phyloP scores from a whole-genome alignment of 2,888 invertebrate genomes.

The Trichogramma dendrolimi region DNA sequence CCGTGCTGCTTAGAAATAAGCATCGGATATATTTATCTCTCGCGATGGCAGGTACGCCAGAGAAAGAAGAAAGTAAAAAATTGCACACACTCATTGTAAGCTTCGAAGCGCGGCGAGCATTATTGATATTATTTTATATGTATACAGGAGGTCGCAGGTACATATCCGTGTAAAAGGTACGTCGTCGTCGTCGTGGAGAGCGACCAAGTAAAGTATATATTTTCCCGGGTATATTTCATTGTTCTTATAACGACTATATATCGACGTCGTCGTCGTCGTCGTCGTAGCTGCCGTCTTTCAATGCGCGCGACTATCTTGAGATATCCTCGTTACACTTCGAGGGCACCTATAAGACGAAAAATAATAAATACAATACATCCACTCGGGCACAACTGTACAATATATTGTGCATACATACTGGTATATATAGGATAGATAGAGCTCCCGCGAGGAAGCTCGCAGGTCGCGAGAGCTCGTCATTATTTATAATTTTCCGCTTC shows the following conservation, averaged over 20 bases:
- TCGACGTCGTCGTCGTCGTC: slow-evolving; percentile 1
- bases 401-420: not conserved
- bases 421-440: not conserved
- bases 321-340: slow-evolving; percentile 15
- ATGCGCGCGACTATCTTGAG: no score
- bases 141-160: no score
- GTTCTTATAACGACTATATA: slow-evolving; percentile 20
- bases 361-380: not conserved
- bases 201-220: no score
- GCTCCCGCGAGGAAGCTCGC: not conserved
- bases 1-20: no score
- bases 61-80: no score
- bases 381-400: not conserved
- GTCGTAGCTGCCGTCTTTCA: not conserved
- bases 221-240: slow-evolving; percentile 3
- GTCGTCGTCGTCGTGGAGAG: no score
- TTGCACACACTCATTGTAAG: no score
- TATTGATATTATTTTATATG: no score
- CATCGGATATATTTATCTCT: no score
- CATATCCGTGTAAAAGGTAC: no score
- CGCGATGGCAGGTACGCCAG: no score
- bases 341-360: slow-evolving; percentile 11
- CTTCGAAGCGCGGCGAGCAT: no score
- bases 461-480: slow-evolving; percentile 13
- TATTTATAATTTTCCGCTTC: slow-evolving; percentile 30